Conservation (phyloP, 2,113 vertebrate species). For the Ciconia boyciana region DNA sequence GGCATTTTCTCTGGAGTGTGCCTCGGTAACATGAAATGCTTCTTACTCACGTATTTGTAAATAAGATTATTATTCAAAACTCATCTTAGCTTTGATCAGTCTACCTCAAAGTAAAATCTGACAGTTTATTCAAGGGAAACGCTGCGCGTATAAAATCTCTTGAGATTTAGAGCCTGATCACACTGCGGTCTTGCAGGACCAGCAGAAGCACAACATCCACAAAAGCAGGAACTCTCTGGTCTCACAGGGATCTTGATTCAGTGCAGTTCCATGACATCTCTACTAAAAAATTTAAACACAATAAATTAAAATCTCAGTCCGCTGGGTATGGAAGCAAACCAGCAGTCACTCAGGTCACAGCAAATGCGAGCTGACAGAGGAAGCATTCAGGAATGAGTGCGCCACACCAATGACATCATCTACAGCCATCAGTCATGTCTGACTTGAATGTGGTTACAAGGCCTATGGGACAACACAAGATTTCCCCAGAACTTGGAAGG, state of each 20-base stretch:
- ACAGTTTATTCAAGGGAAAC: background rate
- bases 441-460: background rate
- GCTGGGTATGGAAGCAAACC: conserved; percentile 16
- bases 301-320: conserved; percentile 17
- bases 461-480: background rate
- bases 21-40: background rate
- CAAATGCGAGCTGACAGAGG: conserved; percentile 1
- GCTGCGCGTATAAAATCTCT: background rate
- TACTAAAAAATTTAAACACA: conserved; percentile 51
- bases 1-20: background rate
- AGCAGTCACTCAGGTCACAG: background rate
- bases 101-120: conserved; percentile 27
- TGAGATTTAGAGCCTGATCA: background rate
- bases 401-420: background rate
- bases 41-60: conserved; percentile 21
- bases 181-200: background rate
- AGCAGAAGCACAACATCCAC: background rate
- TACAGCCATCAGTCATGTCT: background rate
- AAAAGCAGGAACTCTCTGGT: background rate
- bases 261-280: conserved; percentile 12
- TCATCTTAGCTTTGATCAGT: conserved; percentile 23
- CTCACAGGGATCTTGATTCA: background rate
- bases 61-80: conserved; percentile 32
- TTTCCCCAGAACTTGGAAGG: background rate
- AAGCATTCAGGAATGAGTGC: conserved; percentile 13